These are phyloP conservation scores for Drosophila mettleri DNA, from an alignment of 2,888 invertebrate genomes.

Conservation along the genomic window DNA sequence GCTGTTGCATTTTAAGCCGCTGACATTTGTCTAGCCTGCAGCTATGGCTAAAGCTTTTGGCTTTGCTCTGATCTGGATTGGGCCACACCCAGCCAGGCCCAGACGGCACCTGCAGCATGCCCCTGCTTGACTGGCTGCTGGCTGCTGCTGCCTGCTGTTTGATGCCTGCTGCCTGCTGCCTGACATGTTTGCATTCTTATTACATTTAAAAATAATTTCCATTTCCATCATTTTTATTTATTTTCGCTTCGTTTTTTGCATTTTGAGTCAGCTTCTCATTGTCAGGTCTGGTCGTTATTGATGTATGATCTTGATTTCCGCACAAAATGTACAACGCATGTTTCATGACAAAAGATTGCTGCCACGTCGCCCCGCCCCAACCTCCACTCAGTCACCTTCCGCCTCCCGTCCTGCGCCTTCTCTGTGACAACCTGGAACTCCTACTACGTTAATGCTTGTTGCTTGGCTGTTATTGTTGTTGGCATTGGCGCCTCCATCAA, in stretches of 20 bases:
- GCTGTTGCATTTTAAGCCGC: conserved; percentile 55
- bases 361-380: neutral
- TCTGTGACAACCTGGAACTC: conserved; percentile 4
- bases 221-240: conserved; percentile 16
- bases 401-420: neutral
- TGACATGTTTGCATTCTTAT: conserved; percentile 63
- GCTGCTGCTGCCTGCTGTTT: conserved; percentile 9
- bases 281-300: conserved; percentile 74
- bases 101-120: conserved; percentile 46
- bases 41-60: conserved; percentile 13
- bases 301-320: conserved; percentile 78
- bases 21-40: conserved; percentile 60
- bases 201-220: conserved; percentile 53
- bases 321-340: conserved; percentile 46
- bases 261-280: conserved; percentile 62
- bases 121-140: no score
- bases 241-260: conserved; percentile 44
- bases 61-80: conserved; percentile 54
- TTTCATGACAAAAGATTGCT: conserved; percentile 59
- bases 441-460: conserved; percentile 23
- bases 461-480: conserved; percentile 36
- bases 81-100: conserved; percentile 46
- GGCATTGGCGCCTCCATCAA: conserved; percentile 64
- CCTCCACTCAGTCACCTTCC: no score
- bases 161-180: conserved; percentile 20